Conservation (phyloP, 2,113 vertebrate genomes). For the Chrysochloris asiatica region DNA sequence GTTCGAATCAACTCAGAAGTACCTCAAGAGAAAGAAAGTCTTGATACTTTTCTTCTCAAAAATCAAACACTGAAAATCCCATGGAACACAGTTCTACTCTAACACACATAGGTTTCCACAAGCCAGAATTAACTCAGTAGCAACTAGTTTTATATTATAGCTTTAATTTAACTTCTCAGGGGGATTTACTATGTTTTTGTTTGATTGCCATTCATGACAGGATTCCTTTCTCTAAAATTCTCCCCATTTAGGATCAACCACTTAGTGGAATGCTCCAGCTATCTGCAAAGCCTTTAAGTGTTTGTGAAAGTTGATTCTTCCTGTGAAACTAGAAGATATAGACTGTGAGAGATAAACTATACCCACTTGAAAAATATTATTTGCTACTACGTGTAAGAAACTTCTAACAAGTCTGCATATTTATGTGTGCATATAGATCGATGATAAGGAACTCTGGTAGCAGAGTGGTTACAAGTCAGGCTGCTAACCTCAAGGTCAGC, state of each 20-base stretch:
- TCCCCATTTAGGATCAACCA: not conserved
- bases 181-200: not conserved
- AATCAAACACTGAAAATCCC: not conserved
- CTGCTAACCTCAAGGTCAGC: no score
- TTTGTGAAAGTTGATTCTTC: not conserved
- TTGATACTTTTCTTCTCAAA: not conserved
- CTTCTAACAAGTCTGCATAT: not conserved
- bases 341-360: not conserved
- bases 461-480: no score
- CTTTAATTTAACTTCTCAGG: not conserved
- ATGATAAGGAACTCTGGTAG: no score
- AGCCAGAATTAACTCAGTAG: not conserved
- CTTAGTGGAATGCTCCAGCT: not conserved
- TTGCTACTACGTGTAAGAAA: not conserved
- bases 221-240: not conserved
- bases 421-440: no score
- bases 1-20: not conserved
- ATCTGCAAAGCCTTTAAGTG: not conserved
- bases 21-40: not conserved
- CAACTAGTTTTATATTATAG: not conserved
- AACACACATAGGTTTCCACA: not conserved
- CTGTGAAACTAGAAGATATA: not conserved
- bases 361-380: not conserved
- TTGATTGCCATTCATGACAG: not conserved
- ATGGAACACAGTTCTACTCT: not conserved